Conservation (phyloP, 53 echinoderm and acorn worm genomes). For the Mesocentrotus franciscanus region DNA sequence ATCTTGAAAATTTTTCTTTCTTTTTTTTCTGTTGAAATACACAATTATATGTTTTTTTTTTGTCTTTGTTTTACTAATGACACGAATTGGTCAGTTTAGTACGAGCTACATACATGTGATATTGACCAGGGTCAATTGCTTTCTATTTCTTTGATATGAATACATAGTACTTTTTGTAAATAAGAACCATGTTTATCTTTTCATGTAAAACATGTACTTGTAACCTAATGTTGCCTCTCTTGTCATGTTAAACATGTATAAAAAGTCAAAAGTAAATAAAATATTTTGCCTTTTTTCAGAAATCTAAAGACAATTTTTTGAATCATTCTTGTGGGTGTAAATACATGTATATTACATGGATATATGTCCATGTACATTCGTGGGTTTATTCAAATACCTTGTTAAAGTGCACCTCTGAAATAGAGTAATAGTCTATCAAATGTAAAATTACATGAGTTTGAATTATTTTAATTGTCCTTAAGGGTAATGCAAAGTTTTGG, state of each 20-base stretch:
- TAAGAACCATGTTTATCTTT: neutral
- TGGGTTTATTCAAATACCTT: too few species aligned
- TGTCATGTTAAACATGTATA: slow-evolving; percentile 28
- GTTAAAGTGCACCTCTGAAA: too few species aligned
- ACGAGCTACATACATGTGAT: neutral
- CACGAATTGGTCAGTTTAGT: neutral
- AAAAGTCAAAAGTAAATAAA: neutral
- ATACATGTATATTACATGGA: too few species aligned
- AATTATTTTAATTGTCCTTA: too few species aligned
- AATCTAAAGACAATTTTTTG: neutral
- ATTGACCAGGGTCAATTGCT: neutral
- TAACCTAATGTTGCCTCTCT: neutral
- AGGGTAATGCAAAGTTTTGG: too few species aligned
- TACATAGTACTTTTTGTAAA: slow-evolving; percentile 4
- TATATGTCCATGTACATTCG: too few species aligned
- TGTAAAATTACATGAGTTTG: too few species aligned
- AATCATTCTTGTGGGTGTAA: neutral
- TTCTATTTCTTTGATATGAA: neutral
- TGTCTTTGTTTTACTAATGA: neutral
- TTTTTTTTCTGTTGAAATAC: too few species aligned
- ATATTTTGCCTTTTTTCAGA: slow-evolving; percentile 42
- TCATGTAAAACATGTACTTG: neutral
- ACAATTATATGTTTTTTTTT: too few species aligned
- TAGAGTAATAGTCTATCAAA: too few species aligned
- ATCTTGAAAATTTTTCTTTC: too few species aligned